A percentile compares a stretch with the other conserved stretches of the same genome.
Conservation (phyloP, 2,113 vertebrate genomes). For the Strix uralensis region DNA sequence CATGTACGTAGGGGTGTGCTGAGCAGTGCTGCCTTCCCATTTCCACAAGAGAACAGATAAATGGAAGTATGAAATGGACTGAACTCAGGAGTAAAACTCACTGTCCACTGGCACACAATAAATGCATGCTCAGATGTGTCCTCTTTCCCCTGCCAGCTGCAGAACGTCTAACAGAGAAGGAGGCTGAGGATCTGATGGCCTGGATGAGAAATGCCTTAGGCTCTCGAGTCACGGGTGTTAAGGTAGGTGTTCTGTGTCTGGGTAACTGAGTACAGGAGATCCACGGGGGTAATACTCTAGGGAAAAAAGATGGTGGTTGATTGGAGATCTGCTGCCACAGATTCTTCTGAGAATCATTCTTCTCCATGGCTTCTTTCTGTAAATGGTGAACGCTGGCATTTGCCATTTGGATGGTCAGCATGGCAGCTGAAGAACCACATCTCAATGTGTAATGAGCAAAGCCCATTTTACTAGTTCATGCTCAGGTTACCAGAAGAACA, state of each 20-base stretch:
- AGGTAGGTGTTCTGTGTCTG: conserved; percentile 73
- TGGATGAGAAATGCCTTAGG: conserved; percentile 94
- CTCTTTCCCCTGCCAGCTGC: conserved; percentile 65
- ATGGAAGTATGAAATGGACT: neutral
- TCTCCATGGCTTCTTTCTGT: neutral
- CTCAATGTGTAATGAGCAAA: neutral
- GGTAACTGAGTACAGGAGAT: neutral
- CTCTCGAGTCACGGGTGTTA: conserved; percentile 83
- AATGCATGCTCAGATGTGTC: neutral
- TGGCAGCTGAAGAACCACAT: neutral
- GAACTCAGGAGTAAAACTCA: neutral
- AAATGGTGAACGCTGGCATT: neutral
- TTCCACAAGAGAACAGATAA: neutral
- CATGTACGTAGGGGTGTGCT: neutral
- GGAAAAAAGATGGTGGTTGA: neutral
- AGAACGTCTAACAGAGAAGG: conserved; percentile 83
- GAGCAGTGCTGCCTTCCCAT: neutral
- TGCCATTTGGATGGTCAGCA: neutral
- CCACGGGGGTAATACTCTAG: rapidly evolving
- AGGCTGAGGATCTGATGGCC: conserved; percentile 87
- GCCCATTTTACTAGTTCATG: neutral
- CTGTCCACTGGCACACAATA: neutral
- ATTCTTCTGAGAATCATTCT: neutral
- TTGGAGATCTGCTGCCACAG: neutral
- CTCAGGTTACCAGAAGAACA: neutral